A percentile compares a stretch with the other conserved stretches of the same genome.
phyloP scores from a whole-genome alignment of 2,888 invertebrate genomes.

The Cephus pulcher region DNA sequence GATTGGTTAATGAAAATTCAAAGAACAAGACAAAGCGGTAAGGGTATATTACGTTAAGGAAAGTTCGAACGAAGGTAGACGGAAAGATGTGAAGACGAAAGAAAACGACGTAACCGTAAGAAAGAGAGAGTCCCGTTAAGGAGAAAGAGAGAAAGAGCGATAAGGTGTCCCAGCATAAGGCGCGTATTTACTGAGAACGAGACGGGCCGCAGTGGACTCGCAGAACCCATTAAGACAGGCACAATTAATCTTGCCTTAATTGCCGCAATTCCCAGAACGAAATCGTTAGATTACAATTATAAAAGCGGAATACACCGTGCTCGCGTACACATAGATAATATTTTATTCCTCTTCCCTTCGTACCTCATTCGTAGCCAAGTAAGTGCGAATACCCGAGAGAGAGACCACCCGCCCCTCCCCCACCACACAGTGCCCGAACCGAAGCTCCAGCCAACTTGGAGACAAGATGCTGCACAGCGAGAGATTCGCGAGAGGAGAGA shows the following conservation, averaged over 20 bases:
- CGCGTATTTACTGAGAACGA: constrained; percentile 2
- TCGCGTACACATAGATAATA: not conserved
- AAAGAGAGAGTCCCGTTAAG: not conserved
- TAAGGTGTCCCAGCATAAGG: not conserved
- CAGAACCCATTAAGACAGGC: constrained; percentile 5
- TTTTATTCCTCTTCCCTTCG: not conserved
- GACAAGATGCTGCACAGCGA: not conserved
- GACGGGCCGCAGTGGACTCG: constrained; percentile 1
- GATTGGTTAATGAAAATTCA: not conserved
- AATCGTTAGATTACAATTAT: constrained; percentile 9
- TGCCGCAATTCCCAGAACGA: constrained; percentile 7
- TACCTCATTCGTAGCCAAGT: not conserved
- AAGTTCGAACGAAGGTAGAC: not conserved
- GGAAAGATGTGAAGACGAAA: not conserved
- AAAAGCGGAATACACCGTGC: not conserved
- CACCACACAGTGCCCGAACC: not conserved
- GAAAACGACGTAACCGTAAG: not conserved
- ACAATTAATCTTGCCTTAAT: constrained; percentile 6
- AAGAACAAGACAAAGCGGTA: not conserved
- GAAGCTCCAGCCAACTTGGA: not conserved
- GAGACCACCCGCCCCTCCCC: not conserved
- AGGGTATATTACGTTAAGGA: not conserved
- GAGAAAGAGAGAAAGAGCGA: not conserved
- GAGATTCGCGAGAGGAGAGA: not conserved
- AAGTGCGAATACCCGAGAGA: not conserved